Percentiles rank a stretch among this genome's conserved stretches.
Conservation (phyloP, 2,797 vertebrate genomes). For the Phrynocephalus forsythii region DNA sequence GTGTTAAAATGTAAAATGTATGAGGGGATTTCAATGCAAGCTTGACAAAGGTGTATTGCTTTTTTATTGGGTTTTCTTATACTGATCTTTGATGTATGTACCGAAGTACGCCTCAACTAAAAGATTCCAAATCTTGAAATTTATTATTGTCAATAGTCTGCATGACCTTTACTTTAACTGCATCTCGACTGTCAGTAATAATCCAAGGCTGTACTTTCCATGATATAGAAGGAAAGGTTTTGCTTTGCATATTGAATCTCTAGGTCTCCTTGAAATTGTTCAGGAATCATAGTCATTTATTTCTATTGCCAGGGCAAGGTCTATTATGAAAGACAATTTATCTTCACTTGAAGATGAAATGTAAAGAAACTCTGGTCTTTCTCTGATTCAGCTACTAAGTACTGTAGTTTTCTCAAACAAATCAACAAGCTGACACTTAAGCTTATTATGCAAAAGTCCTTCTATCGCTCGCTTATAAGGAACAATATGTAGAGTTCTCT, state of each 20-base stretch:
- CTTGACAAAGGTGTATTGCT: slow-evolving; percentile 58
- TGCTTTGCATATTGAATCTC: slow-evolving; percentile 85
- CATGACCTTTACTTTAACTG: slow-evolving; percentile 83
- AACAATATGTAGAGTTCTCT: slow-evolving; percentile 54
- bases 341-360: slow-evolving; percentile 80
- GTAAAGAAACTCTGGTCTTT: slow-evolving; percentile 75
- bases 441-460: slow-evolving; percentile 54
- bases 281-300: slow-evolving; percentile 83
- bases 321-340: slow-evolving; percentile 81
- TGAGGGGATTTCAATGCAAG: slow-evolving; percentile 50
- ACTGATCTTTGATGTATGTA: slow-evolving; percentile 71
- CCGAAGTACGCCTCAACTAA: slow-evolving; percentile 70
- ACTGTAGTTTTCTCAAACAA: slow-evolving; percentile 70
- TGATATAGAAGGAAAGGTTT: slow-evolving; percentile 83
- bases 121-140: slow-evolving; percentile 82
- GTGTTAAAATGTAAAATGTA: slow-evolving; percentile 41
- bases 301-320: slow-evolving; percentile 86
- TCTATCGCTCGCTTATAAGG: slow-evolving; percentile 44
- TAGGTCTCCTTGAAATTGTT: slow-evolving; percentile 83
- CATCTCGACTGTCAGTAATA: slow-evolving; percentile 82
- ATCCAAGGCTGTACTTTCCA: slow-evolving; percentile 81
- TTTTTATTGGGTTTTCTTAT: slow-evolving; percentile 54
- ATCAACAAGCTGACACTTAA: slow-evolving; percentile 66
- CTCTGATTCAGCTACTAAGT: slow-evolving; percentile 76
- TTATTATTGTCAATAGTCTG: slow-evolving; percentile 83